phyloP scores from a whole-genome alignment of 2,113 vertebrate species.

The Grammomys surdaster region DNA sequence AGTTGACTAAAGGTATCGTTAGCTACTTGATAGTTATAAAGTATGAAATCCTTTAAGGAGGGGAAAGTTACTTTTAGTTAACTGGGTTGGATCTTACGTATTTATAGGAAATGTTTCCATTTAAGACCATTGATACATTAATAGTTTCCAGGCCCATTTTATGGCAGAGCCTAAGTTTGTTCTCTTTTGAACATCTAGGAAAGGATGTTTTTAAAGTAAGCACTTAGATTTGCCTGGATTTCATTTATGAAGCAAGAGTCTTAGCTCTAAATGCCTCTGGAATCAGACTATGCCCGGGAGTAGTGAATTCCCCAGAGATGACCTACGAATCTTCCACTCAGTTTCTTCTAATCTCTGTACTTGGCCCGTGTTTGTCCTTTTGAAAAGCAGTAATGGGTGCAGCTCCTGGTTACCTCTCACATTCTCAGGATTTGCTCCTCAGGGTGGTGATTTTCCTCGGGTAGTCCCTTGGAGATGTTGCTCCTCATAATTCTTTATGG shows the following conservation, averaged over 20 bases:
- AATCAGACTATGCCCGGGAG: conserved; percentile 65
- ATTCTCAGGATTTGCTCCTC: neutral
- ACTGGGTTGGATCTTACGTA: conserved; percentile 66
- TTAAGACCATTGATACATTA: conserved; percentile 80
- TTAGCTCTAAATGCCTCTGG: conserved; percentile 76
- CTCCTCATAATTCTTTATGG: neutral
- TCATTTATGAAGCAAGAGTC: conserved; percentile 78
- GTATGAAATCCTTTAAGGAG: conserved; percentile 60
- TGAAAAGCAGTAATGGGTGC: neutral
- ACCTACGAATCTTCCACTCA: conserved; percentile 27
- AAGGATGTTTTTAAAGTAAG: conserved; percentile 81
- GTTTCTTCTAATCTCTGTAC: conserved; percentile 1
- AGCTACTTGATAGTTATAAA: conserved; percentile 60
- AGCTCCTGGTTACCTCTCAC: neutral
- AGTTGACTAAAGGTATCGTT: conserved; percentile 53
- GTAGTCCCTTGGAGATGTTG: conserved; percentile 46
- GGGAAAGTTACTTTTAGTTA: conserved; percentile 62
- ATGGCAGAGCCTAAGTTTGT: conserved; percentile 68
- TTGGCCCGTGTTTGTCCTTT: conserved; percentile 17
- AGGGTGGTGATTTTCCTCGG: conserved; percentile 17
- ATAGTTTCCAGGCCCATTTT: conserved; percentile 80
- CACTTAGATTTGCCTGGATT: conserved; percentile 78
- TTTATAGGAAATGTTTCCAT: conserved; percentile 81
- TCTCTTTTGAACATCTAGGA: conserved; percentile 78
- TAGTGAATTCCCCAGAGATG: conserved; percentile 58